These are phyloP conservation scores for Dryoscopus gambensis DNA, from an alignment of 2,113 vertebrate genomes.

Conservation along the genomic window DNA sequence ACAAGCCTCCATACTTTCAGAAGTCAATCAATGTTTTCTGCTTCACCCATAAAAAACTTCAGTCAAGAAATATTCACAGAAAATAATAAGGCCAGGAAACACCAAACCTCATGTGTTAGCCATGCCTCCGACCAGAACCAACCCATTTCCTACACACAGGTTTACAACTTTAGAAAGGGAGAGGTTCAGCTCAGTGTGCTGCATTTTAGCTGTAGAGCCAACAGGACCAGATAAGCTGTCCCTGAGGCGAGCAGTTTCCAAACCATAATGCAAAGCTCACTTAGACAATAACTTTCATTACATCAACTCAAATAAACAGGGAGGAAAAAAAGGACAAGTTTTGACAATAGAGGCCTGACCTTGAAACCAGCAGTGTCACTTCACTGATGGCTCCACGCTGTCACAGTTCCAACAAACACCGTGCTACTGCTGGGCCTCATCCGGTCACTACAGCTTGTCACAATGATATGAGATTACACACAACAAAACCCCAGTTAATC, in stretches of 20 bases:
- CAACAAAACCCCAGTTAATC: not conserved
- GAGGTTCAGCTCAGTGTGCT: not conserved
- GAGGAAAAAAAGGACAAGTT: not conserved
- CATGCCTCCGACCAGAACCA: not conserved
- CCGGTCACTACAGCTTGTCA: not conserved
- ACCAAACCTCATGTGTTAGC: not conserved
- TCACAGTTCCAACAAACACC: not conserved
- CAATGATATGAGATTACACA: not conserved
- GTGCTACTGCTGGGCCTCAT: not conserved
- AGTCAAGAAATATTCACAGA: not conserved
- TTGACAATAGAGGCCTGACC: not conserved
- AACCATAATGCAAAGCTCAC: not conserved
- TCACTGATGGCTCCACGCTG: not conserved
- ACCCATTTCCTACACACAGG: not conserved
- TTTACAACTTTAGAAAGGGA: not conserved
- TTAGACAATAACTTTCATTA: not conserved
- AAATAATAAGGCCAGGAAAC: not conserved
- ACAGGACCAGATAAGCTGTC: not conserved
- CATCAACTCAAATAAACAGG: not conserved
- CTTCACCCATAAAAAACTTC: not conserved
- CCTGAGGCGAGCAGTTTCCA: not conserved
- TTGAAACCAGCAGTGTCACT: not conserved
- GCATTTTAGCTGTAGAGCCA: not conserved
- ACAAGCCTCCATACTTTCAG: not conserved
- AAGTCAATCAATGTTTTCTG: not conserved